phyloP scores from a whole-genome alignment of 2,113 vertebrate genomes.

The Ursus arctos region DNA sequence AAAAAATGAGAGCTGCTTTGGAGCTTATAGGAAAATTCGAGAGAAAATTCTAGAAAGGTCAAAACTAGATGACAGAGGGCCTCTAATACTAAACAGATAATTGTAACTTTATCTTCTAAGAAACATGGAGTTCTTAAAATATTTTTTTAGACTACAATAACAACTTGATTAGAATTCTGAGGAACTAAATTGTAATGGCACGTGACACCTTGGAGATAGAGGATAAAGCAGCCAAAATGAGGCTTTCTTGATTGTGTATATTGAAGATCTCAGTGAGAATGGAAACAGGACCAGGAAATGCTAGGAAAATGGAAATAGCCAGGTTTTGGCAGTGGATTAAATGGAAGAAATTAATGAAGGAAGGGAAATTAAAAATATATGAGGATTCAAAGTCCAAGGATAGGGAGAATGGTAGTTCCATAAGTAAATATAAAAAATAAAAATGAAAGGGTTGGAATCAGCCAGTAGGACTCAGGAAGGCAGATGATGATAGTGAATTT shows the following conservation, averaged over 20 bases:
- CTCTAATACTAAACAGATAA: background rate
- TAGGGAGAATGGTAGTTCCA: background rate
- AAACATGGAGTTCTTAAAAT: background rate
- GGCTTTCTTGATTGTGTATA: background rate
- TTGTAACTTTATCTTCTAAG: constrained; percentile 8
- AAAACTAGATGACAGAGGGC: background rate
- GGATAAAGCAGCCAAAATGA: background rate
- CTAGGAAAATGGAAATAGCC: background rate
- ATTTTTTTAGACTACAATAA: background rate
- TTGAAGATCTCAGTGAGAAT: background rate
- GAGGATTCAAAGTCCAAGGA: background rate
- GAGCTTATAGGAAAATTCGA: constrained; percentile 1
- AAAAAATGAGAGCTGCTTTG: background rate
- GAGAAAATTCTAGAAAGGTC: constrained; percentile 10
- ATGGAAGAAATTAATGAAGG: background rate
- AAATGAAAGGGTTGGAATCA: background rate
- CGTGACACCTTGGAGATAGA: background rate
- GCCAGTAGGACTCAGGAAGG: background rate
- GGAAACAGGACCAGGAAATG: background rate
- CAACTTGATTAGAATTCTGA: background rate
- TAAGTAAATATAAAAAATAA: background rate
- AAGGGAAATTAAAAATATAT: background rate
- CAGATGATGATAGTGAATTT: background rate
- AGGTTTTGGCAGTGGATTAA: background rate
- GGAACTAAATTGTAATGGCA: background rate